Percentiles rank a stretch among this genome's conserved stretches.
phyloP scores from a whole-genome alignment of 2,888 invertebrate genomes.

The Gandaritis pyraliata region DNA sequence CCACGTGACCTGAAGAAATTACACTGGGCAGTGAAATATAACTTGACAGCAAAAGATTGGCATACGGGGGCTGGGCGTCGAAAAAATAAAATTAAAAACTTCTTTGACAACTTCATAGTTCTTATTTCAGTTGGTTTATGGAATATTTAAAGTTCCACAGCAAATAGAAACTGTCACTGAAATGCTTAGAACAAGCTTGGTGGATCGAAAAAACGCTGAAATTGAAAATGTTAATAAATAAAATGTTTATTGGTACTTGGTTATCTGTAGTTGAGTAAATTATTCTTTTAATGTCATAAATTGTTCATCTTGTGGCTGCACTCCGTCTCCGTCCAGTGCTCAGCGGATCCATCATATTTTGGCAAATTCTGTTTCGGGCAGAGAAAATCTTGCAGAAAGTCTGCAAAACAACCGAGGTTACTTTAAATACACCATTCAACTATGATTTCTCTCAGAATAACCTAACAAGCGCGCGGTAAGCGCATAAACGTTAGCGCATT shows the following conservation, averaged over 20 bases:
- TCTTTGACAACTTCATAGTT: not conserved
- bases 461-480: slow-evolving; percentile 45
- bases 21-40: no score
- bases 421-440: slow-evolving; percentile 40
- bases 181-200: no score
- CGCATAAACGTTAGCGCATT: slow-evolving; percentile 68
- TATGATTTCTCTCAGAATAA: slow-evolving; percentile 39
- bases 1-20: no score
- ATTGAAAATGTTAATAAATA: no score
- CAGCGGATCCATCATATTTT: slow-evolving; percentile 4
- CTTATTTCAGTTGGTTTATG: slow-evolving; percentile 36
- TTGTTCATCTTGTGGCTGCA: slow-evolving; percentile 28
- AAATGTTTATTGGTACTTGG: no score
- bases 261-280: no score
- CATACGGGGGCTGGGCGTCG: no score
- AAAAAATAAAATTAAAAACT: slow-evolving; percentile 15
- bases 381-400: slow-evolving; percentile 15
- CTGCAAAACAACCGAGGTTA: slow-evolving; percentile 37
- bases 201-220: no score
- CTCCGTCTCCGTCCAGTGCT: slow-evolving; percentile 18
- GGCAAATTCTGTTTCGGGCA: no score
- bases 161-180: no score
- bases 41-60: no score
- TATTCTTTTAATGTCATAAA: slow-evolving; percentile 14
- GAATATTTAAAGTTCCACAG: slow-evolving; percentile 28